These are phyloP conservation scores for Lepidothrix coronata DNA, from an alignment of 2,113 vertebrate genomes.

Conservation along the genomic window DNA sequence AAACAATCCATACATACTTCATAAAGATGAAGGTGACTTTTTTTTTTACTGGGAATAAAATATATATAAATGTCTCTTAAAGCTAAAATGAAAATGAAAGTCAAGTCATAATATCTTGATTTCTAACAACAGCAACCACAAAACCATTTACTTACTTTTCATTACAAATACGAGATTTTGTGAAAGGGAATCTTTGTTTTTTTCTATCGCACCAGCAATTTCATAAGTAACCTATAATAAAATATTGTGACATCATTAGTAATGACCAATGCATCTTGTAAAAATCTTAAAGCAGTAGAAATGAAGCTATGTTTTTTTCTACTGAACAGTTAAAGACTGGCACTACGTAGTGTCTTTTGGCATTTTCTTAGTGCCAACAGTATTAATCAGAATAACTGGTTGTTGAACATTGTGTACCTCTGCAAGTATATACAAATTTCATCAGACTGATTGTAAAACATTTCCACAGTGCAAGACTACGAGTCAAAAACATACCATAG, in stretches of 20 bases:
- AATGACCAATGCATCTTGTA: not conserved
- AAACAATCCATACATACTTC: not conserved
- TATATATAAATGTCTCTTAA: not conserved
- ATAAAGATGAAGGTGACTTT: not conserved
- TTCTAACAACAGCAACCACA: not conserved
- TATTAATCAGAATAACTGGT: not conserved
- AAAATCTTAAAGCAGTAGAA: not conserved
- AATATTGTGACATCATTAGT: constrained; percentile 59
- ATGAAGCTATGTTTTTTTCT: not conserved
- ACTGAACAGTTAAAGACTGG: not conserved
- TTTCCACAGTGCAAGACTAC: not conserved
- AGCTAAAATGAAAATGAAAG: not conserved
- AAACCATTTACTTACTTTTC: constrained; percentile 87
- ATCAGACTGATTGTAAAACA: not conserved
- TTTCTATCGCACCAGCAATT: constrained; percentile 84
- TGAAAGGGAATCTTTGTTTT: constrained; percentile 92
- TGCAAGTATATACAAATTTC: not conserved
- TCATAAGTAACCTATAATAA: constrained; percentile 88
- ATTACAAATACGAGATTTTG: constrained; percentile 92
- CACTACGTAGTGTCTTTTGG: not conserved
- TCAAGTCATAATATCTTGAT: not conserved
- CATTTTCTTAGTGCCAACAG: not conserved
- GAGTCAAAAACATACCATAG: not conserved
- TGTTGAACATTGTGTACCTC: not conserved
- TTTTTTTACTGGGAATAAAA: not conserved